Evolutionary conservation across 2,888 invertebrate species (phyloP).

Genomic region (Eupithecia vulgata): DNA sequence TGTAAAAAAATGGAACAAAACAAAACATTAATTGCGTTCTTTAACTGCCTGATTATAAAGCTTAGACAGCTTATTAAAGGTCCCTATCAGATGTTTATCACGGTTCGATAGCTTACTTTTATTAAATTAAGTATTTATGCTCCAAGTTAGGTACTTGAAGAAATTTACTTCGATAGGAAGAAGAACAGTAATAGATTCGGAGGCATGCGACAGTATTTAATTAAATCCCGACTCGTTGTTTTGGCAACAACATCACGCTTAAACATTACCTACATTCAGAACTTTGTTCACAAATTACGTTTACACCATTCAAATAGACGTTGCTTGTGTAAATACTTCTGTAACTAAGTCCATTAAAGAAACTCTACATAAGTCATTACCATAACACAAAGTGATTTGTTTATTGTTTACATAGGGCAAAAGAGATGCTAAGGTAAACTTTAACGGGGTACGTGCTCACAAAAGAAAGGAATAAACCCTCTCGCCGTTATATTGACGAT

Average conservation of each 20-base stretch:
- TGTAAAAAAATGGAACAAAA: too few relatives aligned
- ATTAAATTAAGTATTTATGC: background rate
- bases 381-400: constrained; percentile 71
- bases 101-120: background rate
- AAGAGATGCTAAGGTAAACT: constrained; percentile 49
- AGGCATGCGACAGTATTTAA: constrained; percentile 64
- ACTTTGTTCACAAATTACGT: constrained; percentile 80
- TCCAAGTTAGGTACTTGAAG: background rate
- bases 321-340: constrained; percentile 73
- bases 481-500: constrained; percentile 43
- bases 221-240: constrained; percentile 70
- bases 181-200: constrained; percentile 45
- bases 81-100: background rate
- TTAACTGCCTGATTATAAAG: too few relatives aligned
- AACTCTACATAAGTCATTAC: constrained; percentile 74
- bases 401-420: constrained; percentile 64
- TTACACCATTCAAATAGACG: constrained; percentile 79
- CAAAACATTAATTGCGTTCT: too few relatives aligned
- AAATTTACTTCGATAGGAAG: constrained; percentile 1
- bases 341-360: constrained; percentile 77
- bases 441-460: constrained; percentile 39
- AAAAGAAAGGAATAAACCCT: constrained; percentile 44
- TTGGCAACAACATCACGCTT: constrained; percentile 63
- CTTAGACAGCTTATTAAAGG: too few relatives aligned
- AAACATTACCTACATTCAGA: constrained; percentile 68